Evolutionary conservation across 2,113 vertebrate species (phyloP).

Genomic region (Nettapus auritus): DNA sequence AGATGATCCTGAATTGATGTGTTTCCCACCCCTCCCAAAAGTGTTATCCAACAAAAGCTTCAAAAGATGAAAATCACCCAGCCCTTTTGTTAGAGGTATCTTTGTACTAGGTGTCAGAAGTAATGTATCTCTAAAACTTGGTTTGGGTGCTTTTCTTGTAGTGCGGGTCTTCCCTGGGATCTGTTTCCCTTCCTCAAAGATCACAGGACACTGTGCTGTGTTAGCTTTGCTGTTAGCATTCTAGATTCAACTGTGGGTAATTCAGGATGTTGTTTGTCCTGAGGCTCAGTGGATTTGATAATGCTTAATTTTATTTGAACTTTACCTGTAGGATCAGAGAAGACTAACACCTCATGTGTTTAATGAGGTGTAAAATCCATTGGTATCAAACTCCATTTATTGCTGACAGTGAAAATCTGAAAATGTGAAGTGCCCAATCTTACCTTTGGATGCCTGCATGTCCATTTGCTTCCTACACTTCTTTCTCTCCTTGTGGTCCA

Average conservation of each 20-base stretch:
- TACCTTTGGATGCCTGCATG: not conserved
- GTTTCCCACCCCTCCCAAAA: not conserved
- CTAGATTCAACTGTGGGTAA: not conserved
- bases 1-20: slow-evolving; percentile 5
- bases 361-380: not conserved
- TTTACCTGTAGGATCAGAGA: not conserved
- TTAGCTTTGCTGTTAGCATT: not conserved
- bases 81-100: not conserved
- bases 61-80: not conserved
- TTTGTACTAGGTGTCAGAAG: not conserved
- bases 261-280: not conserved
- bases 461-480: not conserved
- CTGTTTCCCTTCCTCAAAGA: not conserved
- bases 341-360: not conserved
- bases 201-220: not conserved
- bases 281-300: not conserved
- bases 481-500: not conserved
- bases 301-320: not conserved
- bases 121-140: not conserved
- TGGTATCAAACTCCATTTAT: not conserved
- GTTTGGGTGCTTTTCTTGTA: not conserved
- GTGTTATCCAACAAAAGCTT: not conserved
- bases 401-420: not conserved
- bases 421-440: accelerated
- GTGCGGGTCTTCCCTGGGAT: not conserved